Evolutionary conservation across 1,140 invertebrate genomes (phyloP).

Genomic region (Oryzaephilus surinamensis): DNA sequence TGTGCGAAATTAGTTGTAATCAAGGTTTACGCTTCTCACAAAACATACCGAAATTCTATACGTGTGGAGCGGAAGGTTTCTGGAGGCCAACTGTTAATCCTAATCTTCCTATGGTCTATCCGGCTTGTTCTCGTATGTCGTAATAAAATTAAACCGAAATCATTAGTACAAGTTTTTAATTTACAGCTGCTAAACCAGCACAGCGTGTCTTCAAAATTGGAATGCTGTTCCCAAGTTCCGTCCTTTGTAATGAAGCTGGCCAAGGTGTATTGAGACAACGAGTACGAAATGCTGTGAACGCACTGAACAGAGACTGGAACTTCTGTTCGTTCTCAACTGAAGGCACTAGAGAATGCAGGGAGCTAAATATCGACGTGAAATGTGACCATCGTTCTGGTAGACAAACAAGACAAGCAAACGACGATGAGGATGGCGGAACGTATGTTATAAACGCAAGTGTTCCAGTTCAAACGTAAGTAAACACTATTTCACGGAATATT

Average conservation of each 20-base stretch:
- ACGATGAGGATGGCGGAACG: slow-evolving; percentile 58
- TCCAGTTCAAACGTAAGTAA: slow-evolving; percentile 71
- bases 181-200: slow-evolving; percentile 64
- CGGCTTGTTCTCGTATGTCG: slow-evolving; percentile 76
- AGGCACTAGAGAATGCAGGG: slow-evolving; percentile 73
- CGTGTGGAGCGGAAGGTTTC: slow-evolving; percentile 91
- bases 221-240: slow-evolving; percentile 87
- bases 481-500: no score
- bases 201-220: slow-evolving; percentile 86
- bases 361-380: slow-evolving; percentile 79
- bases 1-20: slow-evolving; percentile 82
- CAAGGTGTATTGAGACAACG: slow-evolving; percentile 82
- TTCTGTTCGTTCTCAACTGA: slow-evolving; percentile 84
- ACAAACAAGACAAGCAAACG: slow-evolving; percentile 45
- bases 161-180: slow-evolving; percentile 15
- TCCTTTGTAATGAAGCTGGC: slow-evolving; percentile 87
- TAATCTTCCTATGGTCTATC: slow-evolving; percentile 69
- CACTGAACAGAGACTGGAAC: slow-evolving; percentile 85
- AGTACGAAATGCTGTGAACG: slow-evolving; percentile 76
- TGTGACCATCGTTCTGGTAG: slow-evolving; percentile 67
- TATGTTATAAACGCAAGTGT: slow-evolving; percentile 69
- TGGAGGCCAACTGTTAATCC: slow-evolving; percentile 83
- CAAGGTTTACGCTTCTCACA: slow-evolving; percentile 80
- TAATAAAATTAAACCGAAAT: not conserved
- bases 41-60: slow-evolving; percentile 86